A percentile compares a stretch with the other conserved stretches of the same genome.
Conservation (phyloP, 2,888 invertebrate genomes). For the Byasa hedistus region DNA sequence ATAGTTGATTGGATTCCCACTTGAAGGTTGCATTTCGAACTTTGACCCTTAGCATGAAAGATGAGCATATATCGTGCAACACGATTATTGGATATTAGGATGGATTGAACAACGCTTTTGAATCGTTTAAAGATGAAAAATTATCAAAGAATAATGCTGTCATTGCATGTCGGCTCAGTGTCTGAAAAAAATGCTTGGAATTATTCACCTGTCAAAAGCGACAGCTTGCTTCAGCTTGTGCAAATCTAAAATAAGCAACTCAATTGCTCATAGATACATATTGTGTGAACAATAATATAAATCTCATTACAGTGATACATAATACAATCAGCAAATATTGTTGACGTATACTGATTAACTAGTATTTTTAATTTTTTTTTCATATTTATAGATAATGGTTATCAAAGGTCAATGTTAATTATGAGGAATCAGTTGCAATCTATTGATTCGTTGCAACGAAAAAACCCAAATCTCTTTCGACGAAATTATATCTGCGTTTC, state of each 20-base stretch:
- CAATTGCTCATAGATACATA: background rate
- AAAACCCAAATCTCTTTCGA: slow-evolving; percentile 27
- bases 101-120: slow-evolving; percentile 16
- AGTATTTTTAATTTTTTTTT: background rate
- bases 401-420: no score
- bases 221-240: background rate
- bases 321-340: background rate
- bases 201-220: background rate
- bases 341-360: background rate
- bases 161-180: background rate
- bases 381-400: no score
- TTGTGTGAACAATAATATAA: background rate
- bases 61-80: slow-evolving; percentile 31
- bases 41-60: slow-evolving; percentile 53
- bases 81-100: slow-evolving; percentile 24
- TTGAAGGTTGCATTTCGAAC: slow-evolving; percentile 67
- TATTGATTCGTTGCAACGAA: slow-evolving; percentile 17
- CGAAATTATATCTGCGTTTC: slow-evolving; percentile 24
- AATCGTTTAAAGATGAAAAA: slow-evolving; percentile 2
- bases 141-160: background rate
- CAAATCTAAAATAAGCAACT: slow-evolving; percentile 13
- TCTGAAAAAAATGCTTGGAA: background rate
- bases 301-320: background rate
- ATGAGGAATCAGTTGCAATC: background rate
- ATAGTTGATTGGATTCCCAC: slow-evolving; percentile 68